Conservation (phyloP, 2,888 invertebrate species). For the Malthinus flaveolus region DNA sequence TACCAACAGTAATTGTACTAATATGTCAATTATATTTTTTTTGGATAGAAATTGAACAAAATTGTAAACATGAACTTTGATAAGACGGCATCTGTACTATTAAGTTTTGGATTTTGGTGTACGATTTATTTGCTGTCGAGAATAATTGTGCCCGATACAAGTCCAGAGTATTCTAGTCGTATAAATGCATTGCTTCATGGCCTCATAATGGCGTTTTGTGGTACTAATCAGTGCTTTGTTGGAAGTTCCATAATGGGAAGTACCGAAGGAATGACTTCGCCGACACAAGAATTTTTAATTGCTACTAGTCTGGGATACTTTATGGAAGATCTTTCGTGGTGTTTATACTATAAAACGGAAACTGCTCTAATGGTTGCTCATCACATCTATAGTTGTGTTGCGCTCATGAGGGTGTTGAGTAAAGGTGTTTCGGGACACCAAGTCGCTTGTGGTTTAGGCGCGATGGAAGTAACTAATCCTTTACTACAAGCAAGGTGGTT, state of each 20-base stretch:
- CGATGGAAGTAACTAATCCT: slow-evolving; percentile 66
- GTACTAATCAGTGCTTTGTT: slow-evolving; percentile 47
- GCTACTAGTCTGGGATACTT: slow-evolving; percentile 66
- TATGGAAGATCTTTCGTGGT: slow-evolving; percentile 64
- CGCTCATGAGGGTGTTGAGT: slow-evolving; percentile 58
- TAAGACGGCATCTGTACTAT: too few relatives aligned
- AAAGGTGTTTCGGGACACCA: slow-evolving; percentile 58
- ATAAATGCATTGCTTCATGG: slow-evolving; percentile 46
- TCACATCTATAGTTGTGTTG: slow-evolving; percentile 58
- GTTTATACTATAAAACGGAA: slow-evolving; percentile 58
- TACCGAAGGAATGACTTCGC: slow-evolving; percentile 42
- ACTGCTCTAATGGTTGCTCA: slow-evolving; percentile 60
- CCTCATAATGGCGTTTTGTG: slow-evolving; percentile 39
- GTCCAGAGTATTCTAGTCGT: slow-evolving; percentile 43
- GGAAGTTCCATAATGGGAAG: slow-evolving; percentile 44
- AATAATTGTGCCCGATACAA: slow-evolving; percentile 32
- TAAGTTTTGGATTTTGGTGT: slow-evolving; percentile 38
- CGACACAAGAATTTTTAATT: slow-evolving; percentile 53
- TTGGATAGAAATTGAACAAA: too few relatives aligned
- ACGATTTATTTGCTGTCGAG: slow-evolving; percentile 33
- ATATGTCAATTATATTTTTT: slow-evolving; percentile 2
- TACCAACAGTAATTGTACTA: not conserved
- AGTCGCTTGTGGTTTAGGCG: slow-evolving; percentile 59
- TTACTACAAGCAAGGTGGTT: slow-evolving; percentile 67
- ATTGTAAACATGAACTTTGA: too few relatives aligned